Conservation (phyloP, 2,113 vertebrate species). For the Phaethornis superciliosus region DNA sequence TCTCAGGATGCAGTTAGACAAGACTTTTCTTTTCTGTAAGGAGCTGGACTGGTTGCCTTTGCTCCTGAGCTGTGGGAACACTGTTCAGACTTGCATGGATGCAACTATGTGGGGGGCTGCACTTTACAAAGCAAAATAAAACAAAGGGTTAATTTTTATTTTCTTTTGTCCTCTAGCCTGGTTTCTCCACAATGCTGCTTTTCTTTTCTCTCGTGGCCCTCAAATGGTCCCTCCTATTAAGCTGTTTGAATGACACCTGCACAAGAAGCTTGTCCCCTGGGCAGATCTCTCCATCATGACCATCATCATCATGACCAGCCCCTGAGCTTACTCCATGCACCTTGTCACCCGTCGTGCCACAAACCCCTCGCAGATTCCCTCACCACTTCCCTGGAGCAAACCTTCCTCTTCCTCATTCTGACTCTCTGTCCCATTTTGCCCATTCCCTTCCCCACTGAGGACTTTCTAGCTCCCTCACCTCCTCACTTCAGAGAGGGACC, state of each 20-base stretch:
- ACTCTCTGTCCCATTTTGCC: neutral
- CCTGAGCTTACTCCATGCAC: neutral
- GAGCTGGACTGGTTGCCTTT: neutral
- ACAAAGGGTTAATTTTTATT: neutral
- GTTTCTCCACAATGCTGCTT: neutral
- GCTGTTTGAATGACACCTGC: neutral
- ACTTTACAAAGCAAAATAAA: neutral
- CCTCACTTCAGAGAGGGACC: neutral
- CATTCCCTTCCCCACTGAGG: neutral
- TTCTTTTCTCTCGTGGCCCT: neutral
- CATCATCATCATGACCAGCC: neutral
- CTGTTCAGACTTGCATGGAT: neutral
- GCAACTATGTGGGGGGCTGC: neutral
- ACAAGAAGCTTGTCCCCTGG: neutral
- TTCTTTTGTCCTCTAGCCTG: neutral
- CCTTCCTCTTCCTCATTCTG: neutral
- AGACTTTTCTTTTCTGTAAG: neutral
- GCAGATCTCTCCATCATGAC: neutral
- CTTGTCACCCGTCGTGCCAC: neutral
- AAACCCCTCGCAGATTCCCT: neutral
- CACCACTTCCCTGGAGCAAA: fast-evolving
- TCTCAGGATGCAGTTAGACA: neutral
- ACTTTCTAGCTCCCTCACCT: neutral
- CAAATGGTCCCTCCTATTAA: neutral
- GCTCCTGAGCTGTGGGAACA: neutral